These are phyloP conservation scores for Brachypalpus laphriformis DNA, from an alignment of 2,888 invertebrate genomes.

Conservation along the genomic window DNA sequence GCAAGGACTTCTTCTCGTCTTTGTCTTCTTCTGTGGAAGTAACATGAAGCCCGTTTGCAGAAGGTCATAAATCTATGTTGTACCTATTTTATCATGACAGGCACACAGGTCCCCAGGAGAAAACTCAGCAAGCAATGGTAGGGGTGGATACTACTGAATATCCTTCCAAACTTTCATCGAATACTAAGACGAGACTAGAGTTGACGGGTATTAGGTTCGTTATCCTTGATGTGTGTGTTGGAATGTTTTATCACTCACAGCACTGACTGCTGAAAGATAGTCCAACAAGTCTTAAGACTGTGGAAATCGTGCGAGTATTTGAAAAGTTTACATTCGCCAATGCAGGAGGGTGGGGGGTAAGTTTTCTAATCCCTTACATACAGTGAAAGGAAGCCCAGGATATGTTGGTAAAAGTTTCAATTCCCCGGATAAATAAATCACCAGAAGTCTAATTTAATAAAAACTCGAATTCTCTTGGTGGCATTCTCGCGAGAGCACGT, in stretches of 20 bases:
- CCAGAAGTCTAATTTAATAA: slow-evolving; percentile 70
- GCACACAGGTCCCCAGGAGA: slow-evolving; percentile 11
- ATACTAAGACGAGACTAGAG: slow-evolving; percentile 25
- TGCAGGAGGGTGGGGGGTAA: neutral
- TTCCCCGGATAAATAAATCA: slow-evolving; percentile 63
- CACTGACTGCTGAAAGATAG: slow-evolving; percentile 25
- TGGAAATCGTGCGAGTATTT: neutral
- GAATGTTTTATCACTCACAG: slow-evolving; percentile 56
- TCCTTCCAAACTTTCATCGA: slow-evolving; percentile 58
- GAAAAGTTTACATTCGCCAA: slow-evolving; percentile 21
- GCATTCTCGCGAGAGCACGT: slow-evolving; percentile 34
- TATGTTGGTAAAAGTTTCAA: slow-evolving; percentile 49
- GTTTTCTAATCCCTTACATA: slow-evolving; percentile 31
- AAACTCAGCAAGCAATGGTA: slow-evolving; percentile 22
- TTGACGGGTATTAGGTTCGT: slow-evolving; percentile 51
- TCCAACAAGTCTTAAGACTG: neutral
- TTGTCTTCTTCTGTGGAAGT: slow-evolving; percentile 16
- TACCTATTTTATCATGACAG: slow-evolving; percentile 65
- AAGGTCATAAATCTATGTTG: slow-evolving; percentile 68
- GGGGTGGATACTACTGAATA: slow-evolving; percentile 32
- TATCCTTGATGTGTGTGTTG: slow-evolving; percentile 50
- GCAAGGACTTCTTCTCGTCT: slow-evolving; percentile 30
- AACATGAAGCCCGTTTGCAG: slow-evolving; percentile 35
- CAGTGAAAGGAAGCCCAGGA: slow-evolving; percentile 6
- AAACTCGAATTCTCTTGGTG: slow-evolving; percentile 46